Evolutionary conservation across 2,888 invertebrate genomes (phyloP), one percentile per base, ranked within the genome.

Genomic region (Euzophera pinguis): DNA sequence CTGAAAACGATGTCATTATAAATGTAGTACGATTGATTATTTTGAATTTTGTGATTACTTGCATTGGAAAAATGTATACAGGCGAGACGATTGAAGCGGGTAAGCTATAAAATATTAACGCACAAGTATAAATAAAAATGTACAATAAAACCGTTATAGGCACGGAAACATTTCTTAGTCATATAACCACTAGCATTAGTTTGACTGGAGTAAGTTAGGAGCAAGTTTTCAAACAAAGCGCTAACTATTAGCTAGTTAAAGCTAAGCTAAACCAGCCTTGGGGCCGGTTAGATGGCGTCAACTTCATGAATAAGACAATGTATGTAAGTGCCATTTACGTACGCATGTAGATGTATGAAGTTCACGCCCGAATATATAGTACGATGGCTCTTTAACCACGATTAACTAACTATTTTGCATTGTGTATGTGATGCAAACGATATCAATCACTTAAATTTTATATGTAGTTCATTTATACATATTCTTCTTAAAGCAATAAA

Each of bases 251-350:
- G 14, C 32, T 32, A 45, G 14, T 34, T 45, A 34, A 32, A 39
- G 39, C 38, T 12, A n/a, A 37, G 35, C 29, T 16, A n/a, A 14
- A 45, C 14, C 45, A 13, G 29, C 27, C 8, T 10, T 13, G 14
- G 9, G 32, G 32, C 13, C 13, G 5, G 22, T 22, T 22, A 22
- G 32, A 3, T 29, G 12, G 22, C 42, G 29, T 27, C 32, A 9
- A 14, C 13, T 10, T 45, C 34, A 45, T 45, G 45, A 45, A 45
- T 45, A 45, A 45, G 45, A 45, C 45, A 45, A 41, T 17, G 13
- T 38, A 14, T 45, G 32, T 45, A 5, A 32, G 45, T 32, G 45
- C 45, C 45, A 32, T 32, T 45, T 45, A 29, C 32, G 14, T 32
- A 45, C 16, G 32, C 32, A 45, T 45, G 32, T 14, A 16, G 45